These are phyloP conservation scores for Anguilla japonica DNA, from an alignment of 2,113 vertebrate species.

Conservation along the genomic window DNA sequence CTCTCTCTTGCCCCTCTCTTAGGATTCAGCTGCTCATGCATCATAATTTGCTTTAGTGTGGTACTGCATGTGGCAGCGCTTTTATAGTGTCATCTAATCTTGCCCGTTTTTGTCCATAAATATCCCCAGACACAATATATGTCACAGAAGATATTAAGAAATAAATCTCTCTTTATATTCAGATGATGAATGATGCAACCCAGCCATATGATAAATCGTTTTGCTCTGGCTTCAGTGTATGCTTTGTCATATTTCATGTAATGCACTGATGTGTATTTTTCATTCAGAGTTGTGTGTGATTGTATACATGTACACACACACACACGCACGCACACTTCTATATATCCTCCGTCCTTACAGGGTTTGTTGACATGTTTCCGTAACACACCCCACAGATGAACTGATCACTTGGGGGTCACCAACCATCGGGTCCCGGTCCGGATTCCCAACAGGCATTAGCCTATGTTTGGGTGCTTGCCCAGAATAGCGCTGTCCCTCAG, in stretches of 20 bases:
- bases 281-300: background rate
- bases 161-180: constrained; percentile 1
- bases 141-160: background rate
- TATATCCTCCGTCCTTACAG: too few relatives aligned
- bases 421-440: too few relatives aligned
- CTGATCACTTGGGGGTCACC: too few relatives aligned
- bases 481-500: background rate
- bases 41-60: constrained; percentile 3
- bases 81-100: background rate
- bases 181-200: background rate
- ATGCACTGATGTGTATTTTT: background rate
- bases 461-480: too few relatives aligned
- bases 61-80: background rate
- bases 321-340: too few relatives aligned
- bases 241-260: background rate
- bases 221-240: background rate
- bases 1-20: background rate
- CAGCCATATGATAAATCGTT: background rate
- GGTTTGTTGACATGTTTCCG: too few relatives aligned
- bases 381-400: too few relatives aligned
- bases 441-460: too few relatives aligned
- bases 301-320: background rate
- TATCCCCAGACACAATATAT: background rate
- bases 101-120: background rate
- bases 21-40: background rate